These are phyloP conservation scores for Bufo bufo DNA, from an alignment of 2,113 vertebrate species.

Conservation along the genomic window DNA sequence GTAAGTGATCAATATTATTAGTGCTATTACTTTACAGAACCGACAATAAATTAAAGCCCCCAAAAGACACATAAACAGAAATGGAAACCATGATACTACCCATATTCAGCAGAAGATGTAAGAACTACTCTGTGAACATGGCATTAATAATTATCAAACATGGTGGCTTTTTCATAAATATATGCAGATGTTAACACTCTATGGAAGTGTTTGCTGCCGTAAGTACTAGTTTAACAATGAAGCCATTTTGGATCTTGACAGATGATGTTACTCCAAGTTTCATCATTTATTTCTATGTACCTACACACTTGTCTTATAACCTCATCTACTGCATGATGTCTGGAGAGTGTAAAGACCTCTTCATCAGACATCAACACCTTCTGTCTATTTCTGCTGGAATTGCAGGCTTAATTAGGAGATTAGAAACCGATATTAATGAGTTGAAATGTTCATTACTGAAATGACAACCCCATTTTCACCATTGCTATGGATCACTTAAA, in stretches of 20 bases:
- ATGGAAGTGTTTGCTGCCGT: neutral
- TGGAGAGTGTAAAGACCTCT: conserved; percentile 29
- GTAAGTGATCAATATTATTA: too few species aligned
- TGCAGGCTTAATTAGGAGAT: conserved; percentile 9
- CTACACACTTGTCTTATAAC: neutral
- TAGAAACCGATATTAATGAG: conserved; percentile 47
- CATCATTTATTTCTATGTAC: neutral
- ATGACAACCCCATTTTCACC: conserved; percentile 48
- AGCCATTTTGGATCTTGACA: conserved; percentile 23
- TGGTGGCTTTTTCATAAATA: neutral
- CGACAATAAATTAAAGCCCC: neutral
- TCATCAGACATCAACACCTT: conserved; percentile 47
- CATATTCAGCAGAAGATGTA: neutral
- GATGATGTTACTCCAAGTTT: neutral
- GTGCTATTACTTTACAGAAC: neutral
- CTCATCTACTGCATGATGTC: neutral
- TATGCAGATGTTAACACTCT: neutral
- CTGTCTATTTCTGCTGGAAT: conserved; percentile 33
- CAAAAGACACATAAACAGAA: neutral
- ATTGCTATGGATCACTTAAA: conserved; percentile 33
- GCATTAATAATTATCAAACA: neutral
- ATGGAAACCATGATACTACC: neutral
- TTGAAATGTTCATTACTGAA: conserved; percentile 45
- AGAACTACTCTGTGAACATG: neutral
- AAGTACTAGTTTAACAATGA: neutral